Percentiles rank a stretch among this genome's conserved stretches.
Evolutionary conservation across 2,888 invertebrate species (phyloP).

Genomic region (Caenorhabditis zanzibari): DNA sequence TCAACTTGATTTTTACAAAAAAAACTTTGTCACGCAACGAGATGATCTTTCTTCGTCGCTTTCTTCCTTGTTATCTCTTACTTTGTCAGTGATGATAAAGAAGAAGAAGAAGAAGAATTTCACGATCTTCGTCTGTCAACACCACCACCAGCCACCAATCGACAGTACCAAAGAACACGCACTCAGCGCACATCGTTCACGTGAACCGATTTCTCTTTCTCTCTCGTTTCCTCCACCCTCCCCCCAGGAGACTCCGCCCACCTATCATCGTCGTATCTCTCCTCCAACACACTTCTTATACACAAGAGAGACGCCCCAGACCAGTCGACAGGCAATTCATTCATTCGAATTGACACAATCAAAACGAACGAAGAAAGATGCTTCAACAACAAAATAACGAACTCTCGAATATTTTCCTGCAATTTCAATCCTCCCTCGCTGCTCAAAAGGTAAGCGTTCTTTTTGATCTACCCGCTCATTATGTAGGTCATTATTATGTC

Average conservation of each 20-base stretch:
- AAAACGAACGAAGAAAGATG: slow-evolving; percentile 39
- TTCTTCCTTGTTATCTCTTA: slow-evolving; percentile 34
- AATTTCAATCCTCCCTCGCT: slow-evolving; percentile 28
- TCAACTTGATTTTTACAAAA: slow-evolving; percentile 39
- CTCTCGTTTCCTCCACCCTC: not conserved
- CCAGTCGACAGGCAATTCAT: slow-evolving; percentile 47
- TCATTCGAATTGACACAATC: slow-evolving; percentile 1
- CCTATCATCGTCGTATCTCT: slow-evolving; percentile 35
- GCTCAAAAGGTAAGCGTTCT: slow-evolving; percentile 28
- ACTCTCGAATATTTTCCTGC: slow-evolving; percentile 27
- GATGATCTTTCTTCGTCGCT: slow-evolving; percentile 29
- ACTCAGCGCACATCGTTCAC: slow-evolving; percentile 36
- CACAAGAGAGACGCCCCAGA: slow-evolving; percentile 35
- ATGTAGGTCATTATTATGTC: not conserved
- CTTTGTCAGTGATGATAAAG: slow-evolving; percentile 16
- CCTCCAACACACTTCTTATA: slow-evolving; percentile 24
- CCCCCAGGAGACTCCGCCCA: slow-evolving; percentile 20
- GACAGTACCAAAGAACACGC: slow-evolving; percentile 40
- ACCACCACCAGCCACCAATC: slow-evolving; percentile 7
- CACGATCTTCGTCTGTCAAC: slow-evolving; percentile 48
- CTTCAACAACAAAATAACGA: slow-evolving; percentile 48
- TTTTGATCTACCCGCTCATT: slow-evolving; percentile 15
- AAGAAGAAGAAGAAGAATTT: slow-evolving; percentile 11
- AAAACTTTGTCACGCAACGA: slow-evolving; percentile 20
- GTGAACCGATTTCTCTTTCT: slow-evolving; percentile 19